phyloP scores from a whole-genome alignment of 2,888 invertebrate genomes.

The Agonopterix alstromeriana region DNA sequence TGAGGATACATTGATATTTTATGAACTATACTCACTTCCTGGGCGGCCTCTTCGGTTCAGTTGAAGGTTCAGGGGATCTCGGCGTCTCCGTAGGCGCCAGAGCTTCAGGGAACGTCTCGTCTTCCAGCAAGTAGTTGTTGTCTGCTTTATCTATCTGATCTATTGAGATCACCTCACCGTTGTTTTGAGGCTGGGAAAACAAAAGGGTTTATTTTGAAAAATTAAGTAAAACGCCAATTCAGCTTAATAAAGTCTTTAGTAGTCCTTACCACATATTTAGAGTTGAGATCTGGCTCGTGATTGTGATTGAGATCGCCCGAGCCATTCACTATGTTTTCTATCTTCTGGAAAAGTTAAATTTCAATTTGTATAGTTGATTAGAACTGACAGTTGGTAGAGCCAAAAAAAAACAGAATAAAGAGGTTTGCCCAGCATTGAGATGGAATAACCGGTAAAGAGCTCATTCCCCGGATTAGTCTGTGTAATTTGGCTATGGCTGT shows the following conservation, averaged over 20 bases:
- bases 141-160: slow-evolving; percentile 44
- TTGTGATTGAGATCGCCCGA: slow-evolving; percentile 68
- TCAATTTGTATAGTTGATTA: too few species aligned
- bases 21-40: slow-evolving; percentile 16
- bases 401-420: too few species aligned
- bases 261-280: slow-evolving; percentile 5
- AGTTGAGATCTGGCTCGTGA: slow-evolving; percentile 49
- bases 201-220: background rate
- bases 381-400: too few species aligned
- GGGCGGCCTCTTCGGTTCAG: slow-evolving; percentile 20
- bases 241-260: background rate
- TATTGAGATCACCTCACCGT: slow-evolving; percentile 35
- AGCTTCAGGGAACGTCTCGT: slow-evolving; percentile 66
- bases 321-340: slow-evolving; percentile 51
- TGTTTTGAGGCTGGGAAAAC: slow-evolving; percentile 35
- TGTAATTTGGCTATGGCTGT: too few species aligned
- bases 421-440: too few species aligned
- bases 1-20: background rate
- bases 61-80: slow-evolving; percentile 37
- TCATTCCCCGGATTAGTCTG: too few species aligned
- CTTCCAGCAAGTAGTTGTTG: slow-evolving; percentile 48
- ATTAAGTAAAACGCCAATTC: too few species aligned
- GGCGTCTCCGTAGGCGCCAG: slow-evolving; percentile 55
- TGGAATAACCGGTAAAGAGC: too few species aligned
- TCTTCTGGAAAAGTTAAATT: slow-evolving; percentile 36